Evolutionary conservation across 2,797 vertebrate species (phyloP), one percentile per base, ranked within the genome.

Genomic region (Choloepus didactylus): DNA sequence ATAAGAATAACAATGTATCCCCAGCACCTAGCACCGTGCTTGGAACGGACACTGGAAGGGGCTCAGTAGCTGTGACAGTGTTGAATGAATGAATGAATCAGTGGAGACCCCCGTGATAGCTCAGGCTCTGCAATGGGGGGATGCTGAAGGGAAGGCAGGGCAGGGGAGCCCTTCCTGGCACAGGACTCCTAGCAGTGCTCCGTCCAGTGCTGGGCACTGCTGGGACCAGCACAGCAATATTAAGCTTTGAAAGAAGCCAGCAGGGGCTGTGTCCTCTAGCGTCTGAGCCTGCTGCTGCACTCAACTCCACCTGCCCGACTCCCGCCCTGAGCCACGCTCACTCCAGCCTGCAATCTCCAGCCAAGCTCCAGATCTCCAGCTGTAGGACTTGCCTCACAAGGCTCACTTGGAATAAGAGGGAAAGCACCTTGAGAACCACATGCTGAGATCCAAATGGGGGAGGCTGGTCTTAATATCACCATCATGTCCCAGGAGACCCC

Each of bases 71-170:
- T 41, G 79, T n/a, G 38, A 44, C 54, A n/a, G 27, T 38, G 44
- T 12, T 25, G 18, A 31, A 6, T 67, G 31, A 70, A 11, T 38
- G 62, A 46, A 21, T 5, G 23, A 69, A 81, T 11, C 18, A 75
- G 35, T 19, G 14, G n/a, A 62, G 44, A 9, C 21, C 18, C 11
- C 21, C 2, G 3, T n/a, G 29, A n/a, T 0, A 29, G 31, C 21
- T 49, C 15, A 16, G 25, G n/a, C 15, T 35, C 38, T 35, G 59
- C 10, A 18, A 38, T 12, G 35, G 3, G 72, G 59, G 38, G 41
- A 44, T 14, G 18, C 23, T 35, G 4, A 56, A 60, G 73, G 54
- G 44, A 31, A 46, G 9, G n/a, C 0, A 3, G 54, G 51, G 0
- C 5, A 31, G 31, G 6, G 60, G 38, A 46, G 31, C 44, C 23